Percentiles rank a stretch among this genome's conserved stretches.
Conservation (phyloP, 2,888 invertebrate species). For the Melieria picta region DNA sequence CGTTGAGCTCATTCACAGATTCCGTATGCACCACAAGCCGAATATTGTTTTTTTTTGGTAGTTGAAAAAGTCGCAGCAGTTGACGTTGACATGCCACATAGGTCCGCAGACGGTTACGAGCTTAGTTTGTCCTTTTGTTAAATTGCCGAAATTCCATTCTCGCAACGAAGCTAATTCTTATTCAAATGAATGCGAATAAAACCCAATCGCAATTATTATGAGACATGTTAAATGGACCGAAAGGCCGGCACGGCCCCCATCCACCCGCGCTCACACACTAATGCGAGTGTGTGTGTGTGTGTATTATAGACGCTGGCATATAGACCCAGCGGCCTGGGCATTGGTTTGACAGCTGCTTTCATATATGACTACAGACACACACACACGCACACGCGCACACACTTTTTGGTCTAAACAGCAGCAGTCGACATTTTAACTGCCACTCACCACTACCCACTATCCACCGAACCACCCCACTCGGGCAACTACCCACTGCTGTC, state of each 20-base stretch:
- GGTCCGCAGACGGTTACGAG: constrained; percentile 50
- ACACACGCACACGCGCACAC: not conserved
- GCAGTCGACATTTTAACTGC: constrained; percentile 21
- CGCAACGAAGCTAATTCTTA: constrained; percentile 59
- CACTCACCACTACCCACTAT: constrained; percentile 36
- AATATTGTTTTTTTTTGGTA: not conserved
- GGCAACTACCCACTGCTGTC: constrained; percentile 35
- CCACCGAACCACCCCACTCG: constrained; percentile 42
- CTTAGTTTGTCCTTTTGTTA: constrained; percentile 52
- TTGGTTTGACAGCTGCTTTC: constrained; percentile 39
- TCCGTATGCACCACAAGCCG: too few species aligned
- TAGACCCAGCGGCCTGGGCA: constrained; percentile 33
- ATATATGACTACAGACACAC: too few species aligned
- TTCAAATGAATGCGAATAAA: constrained; percentile 60
- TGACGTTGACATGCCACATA: constrained; percentile 3
- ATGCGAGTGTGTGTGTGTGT: constrained; percentile 40
- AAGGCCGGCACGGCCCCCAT: constrained; percentile 53
- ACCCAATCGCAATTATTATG: constrained; percentile 62
- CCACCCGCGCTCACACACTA: constrained; percentile 32
- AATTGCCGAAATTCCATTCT: constrained; percentile 56
- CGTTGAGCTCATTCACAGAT: too few species aligned
- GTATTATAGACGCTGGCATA: constrained; percentile 23
- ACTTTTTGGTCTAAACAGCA: constrained; percentile 28
- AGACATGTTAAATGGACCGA: constrained; percentile 62
- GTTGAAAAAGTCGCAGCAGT: not conserved